Evolutionary conservation across 2,888 invertebrate genomes (phyloP), one percentile per base, ranked within the genome.

Genomic region (Drosophila monieri): DNA sequence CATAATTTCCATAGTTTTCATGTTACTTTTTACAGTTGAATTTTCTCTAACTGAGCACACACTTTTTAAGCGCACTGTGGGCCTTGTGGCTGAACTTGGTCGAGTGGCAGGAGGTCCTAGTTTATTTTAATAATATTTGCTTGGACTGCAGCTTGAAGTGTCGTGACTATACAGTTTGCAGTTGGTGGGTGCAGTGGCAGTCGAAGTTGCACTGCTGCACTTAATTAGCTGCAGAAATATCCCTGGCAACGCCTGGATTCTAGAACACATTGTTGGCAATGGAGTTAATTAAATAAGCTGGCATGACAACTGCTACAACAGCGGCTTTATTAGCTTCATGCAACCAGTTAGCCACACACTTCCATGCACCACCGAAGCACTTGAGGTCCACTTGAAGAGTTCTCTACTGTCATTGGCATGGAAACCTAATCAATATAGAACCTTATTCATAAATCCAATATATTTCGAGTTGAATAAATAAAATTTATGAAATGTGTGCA

Each of bases 161-260:
- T 65, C 85, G 84, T 81, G 81, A 83, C 78, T 79, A 15, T 18
- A 77, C 70, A 41, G 39, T 41, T 41, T 41, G 39, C 39, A 15
- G 15, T 18, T 18, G 39, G 35, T 10, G 39, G 39, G 39, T 41
- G 74, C 74, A 81, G 74, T 81, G 79, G 73, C 48, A 44, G 73
- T 39, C 35, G 53, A 27, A 62, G 39, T 48, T 43, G 81, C 60
- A 86, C 78, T 43, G 60, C 23, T 39, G 77, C 74, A 70, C 80
- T 81, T 81, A 81, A 88, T 81, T 85, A 88, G 88, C 73, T 74
- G 57, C 68, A 70, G 49, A 73, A 85, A 81, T 79, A 68, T 71
- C 66, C 27, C 27, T 55, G 37, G 43, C 56, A 23, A 14, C 35
- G 21, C 10, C 32, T 21, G 27, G 60, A 25, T 55, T 43, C 37